A percentile compares a stretch with the other conserved stretches of the same genome.
phyloP scores from a whole-genome alignment of 2,113 vertebrate genomes.

The Amphiprion percula region DNA sequence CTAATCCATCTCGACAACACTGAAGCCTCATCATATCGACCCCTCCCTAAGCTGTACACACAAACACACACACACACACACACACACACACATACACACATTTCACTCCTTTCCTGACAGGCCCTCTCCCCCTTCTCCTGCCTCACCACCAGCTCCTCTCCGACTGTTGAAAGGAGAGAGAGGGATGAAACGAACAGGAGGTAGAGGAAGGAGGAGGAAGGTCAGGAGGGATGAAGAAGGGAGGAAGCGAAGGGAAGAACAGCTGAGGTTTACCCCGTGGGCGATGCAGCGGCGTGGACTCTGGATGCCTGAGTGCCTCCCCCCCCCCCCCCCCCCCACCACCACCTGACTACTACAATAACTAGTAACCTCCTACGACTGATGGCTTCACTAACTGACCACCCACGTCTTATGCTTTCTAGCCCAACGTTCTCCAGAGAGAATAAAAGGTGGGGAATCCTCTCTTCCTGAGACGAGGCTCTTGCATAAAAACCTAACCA shows the following conservation, averaged over 20 bases:
- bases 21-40: constrained; percentile 79
- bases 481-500: constrained; percentile 4
- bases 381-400: constrained; percentile 74
- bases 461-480: background rate
- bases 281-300: constrained; percentile 37
- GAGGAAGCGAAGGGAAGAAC: constrained; percentile 43
- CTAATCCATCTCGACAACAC: constrained; percentile 82
- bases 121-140: constrained; percentile 2
- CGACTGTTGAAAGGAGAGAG: constrained; percentile 45
- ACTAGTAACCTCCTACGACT: constrained; percentile 53
- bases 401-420: constrained; percentile 44
- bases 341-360: constrained; percentile 60
- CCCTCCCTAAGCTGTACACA: constrained; percentile 71
- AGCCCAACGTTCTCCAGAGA: background rate
- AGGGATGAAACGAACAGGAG: constrained; percentile 61
- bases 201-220: constrained; percentile 54
- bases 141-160: constrained; percentile 22
- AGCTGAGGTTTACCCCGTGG: constrained; percentile 65
- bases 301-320: constrained; percentile 16
- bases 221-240: constrained; percentile 54
- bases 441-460: background rate
- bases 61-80: constrained; percentile 43
- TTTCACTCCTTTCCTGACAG: constrained; percentile 66
- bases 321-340: background rate
- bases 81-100: constrained; percentile 11